Conservation (phyloP, 2,113 vertebrate species). For the Thamnaconus septentrionalis region DNA sequence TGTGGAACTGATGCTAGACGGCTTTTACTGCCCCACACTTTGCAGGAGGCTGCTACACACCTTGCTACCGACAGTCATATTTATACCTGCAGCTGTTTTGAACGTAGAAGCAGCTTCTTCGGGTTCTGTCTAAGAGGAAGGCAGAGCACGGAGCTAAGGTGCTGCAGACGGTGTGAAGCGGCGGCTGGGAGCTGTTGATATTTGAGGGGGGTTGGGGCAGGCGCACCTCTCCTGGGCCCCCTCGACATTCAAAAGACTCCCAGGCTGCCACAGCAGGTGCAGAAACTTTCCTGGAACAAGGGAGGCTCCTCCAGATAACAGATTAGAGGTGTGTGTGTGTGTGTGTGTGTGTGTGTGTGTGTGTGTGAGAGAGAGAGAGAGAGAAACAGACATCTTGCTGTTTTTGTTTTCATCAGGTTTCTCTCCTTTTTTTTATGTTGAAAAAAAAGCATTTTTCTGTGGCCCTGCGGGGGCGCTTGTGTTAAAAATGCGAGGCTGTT, state of each 20-base stretch:
- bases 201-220: slow-evolving; percentile 16
- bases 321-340: slow-evolving; percentile 33
- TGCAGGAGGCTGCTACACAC: too few relatives aligned
- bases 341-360: too few relatives aligned
- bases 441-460: not conserved
- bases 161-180: not conserved
- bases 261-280: slow-evolving; percentile 60
- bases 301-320: slow-evolving; percentile 43
- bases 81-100: too few relatives aligned
- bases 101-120: too few relatives aligned
- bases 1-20: too few relatives aligned
- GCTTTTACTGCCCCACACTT: too few relatives aligned
- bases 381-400: not conserved
- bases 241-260: slow-evolving; percentile 17
- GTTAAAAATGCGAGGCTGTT: slow-evolving; percentile 16
- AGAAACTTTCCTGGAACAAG: slow-evolving; percentile 45
- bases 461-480: not conserved
- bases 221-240: slow-evolving; percentile 26
- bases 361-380: not conserved
- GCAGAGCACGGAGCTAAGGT: not conserved
- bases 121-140: too few relatives aligned
- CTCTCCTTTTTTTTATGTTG: not conserved
- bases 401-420: slow-evolving; percentile 12
- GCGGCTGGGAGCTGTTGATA: not conserved
- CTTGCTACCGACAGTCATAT: too few relatives aligned